Conservation (phyloP, 1,140 invertebrate genomes). For the Octopus bimaculoides region DNA sequence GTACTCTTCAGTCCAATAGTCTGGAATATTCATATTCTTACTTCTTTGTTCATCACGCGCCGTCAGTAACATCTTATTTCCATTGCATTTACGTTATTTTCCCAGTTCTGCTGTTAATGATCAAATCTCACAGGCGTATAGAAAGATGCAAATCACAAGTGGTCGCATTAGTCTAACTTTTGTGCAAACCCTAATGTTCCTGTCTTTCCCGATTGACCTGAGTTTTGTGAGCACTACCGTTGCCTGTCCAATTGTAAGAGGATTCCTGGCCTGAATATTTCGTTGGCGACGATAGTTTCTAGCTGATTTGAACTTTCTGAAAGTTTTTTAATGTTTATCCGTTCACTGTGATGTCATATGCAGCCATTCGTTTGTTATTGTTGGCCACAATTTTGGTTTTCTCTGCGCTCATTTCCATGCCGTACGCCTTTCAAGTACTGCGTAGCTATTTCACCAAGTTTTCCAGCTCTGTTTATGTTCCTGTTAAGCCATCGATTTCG, state of each 20-base stretch:
- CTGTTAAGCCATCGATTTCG: slow-evolving; percentile 24
- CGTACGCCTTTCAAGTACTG: slow-evolving; percentile 15
- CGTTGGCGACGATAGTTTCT: slow-evolving; percentile 17
- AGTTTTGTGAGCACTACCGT: slow-evolving; percentile 12
- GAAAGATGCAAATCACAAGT: slow-evolving; percentile 8
- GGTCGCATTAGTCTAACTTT: slow-evolving; percentile 18
- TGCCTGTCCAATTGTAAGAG: slow-evolving; percentile 16
- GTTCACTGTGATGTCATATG: slow-evolving; percentile 16
- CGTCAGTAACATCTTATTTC: too few species aligned
- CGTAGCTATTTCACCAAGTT: slow-evolving; percentile 21
- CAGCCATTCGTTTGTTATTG: slow-evolving; percentile 8
- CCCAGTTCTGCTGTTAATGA: too few species aligned
- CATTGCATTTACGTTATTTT: too few species aligned
- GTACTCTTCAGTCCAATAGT: too few species aligned
- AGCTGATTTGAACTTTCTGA: slow-evolving; percentile 23
- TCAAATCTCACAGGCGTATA: too few species aligned
- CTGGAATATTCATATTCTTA: too few species aligned
- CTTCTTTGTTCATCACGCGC: too few species aligned
- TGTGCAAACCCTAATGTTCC: slow-evolving; percentile 4
- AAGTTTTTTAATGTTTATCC: background rate
- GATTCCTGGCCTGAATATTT: slow-evolving; percentile 17
- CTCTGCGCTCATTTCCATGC: slow-evolving; percentile 23
- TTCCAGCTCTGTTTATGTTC: slow-evolving; percentile 2
- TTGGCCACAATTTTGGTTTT: slow-evolving; percentile 25
- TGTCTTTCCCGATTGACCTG: slow-evolving; percentile 15